Evolutionary conservation across 2,888 invertebrate genomes (phyloP), one percentile per base, ranked within the genome.

Genomic region (Diaperis boleti): DNA sequence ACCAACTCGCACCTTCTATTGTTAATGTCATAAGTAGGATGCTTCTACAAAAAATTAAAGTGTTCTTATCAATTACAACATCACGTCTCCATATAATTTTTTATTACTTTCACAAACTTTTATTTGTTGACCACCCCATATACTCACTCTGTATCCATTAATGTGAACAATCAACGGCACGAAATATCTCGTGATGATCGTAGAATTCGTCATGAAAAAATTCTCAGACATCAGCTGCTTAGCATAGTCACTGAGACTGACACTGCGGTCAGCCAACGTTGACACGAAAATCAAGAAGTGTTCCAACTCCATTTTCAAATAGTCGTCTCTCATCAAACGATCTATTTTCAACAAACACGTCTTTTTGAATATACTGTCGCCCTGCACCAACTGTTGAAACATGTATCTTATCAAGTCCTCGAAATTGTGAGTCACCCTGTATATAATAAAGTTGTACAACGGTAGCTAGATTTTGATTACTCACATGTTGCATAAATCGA

Each of bases 401-500:
- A 64, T 60, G 39, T 50, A 64, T 8, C 31, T 39, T 8, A 44
- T 64, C 5, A 64, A 29, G 20, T 64, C 60, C 15, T 64, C 64
- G 35, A 64, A 64, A 33, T 44, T 64, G 18, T 64, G 64, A 11
- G 64, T 64, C 3, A 61, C 20, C 56, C 64, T 56, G 22, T 20
- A 61, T 14, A 20, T 26, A 3, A 26, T 8, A 26, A 17, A 15
- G 10, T 6, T 17, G 2, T 15, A 6, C 1, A 41, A 15, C n/a
- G n/a, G n/a, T 41, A 1, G 17, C 8, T 3, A 2, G 2, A n/a
- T 26, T 8, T 26, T 26, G 2, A 1, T 3, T 31, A 61, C 59
- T 35, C 22, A 60, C 64, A 64, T 56, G 18, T 64, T 64, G 15
- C 64, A 64, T 10, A 64, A 41, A 44, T 64, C 64, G 15, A 56